Evolutionary conservation across 2,888 invertebrate genomes (phyloP).

Genomic region (Eristalis arbustorum): DNA sequence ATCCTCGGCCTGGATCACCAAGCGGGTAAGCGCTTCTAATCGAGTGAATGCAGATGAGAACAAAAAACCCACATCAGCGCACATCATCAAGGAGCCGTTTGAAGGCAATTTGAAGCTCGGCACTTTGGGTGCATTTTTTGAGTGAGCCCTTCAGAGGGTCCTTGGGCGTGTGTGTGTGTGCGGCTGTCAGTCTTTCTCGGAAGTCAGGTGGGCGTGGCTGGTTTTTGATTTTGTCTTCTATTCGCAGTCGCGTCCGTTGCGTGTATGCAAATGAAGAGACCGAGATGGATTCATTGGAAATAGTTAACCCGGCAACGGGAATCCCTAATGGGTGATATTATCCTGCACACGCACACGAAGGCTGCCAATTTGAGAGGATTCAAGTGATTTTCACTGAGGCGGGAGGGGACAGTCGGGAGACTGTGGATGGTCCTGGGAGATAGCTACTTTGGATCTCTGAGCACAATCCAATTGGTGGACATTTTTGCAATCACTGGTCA

Average conservation of each 20-base stretch:
- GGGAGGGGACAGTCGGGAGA: background rate
- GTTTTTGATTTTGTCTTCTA: conserved; percentile 11
- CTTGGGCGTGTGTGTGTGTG: conserved; percentile 1
- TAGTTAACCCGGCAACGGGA: background rate
- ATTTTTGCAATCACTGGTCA: too few relatives aligned
- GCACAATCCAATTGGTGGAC: too few relatives aligned
- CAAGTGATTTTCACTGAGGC: background rate
- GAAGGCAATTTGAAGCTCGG: conserved; percentile 21
- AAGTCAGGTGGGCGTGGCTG: conserved; percentile 44
- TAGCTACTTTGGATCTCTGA: too few relatives aligned
- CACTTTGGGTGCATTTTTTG: conserved; percentile 51
- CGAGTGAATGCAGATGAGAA: conserved; percentile 5
- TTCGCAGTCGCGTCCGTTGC: background rate
- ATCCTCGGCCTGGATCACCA: conserved; percentile 16
- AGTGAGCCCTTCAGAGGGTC: conserved; percentile 26
- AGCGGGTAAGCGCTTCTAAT: conserved; percentile 61
- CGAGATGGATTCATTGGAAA: conserved; percentile 44
- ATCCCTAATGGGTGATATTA: background rate
- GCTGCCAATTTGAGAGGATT: background rate
- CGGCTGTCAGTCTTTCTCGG: conserved; percentile 23
- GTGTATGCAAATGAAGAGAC: conserved; percentile 56
- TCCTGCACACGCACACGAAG: background rate
- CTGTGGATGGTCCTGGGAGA: too few relatives aligned
- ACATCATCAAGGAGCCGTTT: background rate
- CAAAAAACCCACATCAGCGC: conserved; percentile 14